Evolutionary conservation across 2,797 vertebrate genomes (phyloP).

Genomic region (Manis javanica): DNA sequence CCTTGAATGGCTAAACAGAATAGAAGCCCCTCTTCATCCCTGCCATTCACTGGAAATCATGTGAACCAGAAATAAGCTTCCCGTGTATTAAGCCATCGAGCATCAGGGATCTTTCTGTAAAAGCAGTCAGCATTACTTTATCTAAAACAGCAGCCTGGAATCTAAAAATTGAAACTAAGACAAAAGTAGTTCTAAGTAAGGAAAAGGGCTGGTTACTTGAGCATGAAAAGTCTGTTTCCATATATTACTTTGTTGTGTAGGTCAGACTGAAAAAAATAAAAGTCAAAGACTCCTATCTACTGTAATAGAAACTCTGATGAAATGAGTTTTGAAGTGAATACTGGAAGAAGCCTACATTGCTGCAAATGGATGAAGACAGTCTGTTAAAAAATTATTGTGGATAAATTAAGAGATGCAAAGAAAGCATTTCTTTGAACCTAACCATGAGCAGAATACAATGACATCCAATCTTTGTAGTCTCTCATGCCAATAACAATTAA

Average conservation of each 20-base stretch:
- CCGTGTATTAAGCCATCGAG: background rate
- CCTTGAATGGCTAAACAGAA: background rate
- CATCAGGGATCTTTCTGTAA: background rate
- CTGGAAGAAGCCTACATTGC: background rate
- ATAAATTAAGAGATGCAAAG: background rate
- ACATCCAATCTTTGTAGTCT: background rate
- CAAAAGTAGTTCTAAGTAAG: slow-evolving; percentile 18
- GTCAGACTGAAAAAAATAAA: background rate
- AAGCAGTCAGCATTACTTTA: background rate
- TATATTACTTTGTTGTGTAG: slow-evolving; percentile 27
- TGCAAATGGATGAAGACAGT: background rate
- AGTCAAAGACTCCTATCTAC: background rate
- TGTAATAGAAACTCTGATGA: background rate
- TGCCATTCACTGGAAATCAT: background rate
- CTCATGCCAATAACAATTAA: background rate
- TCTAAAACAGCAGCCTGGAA: slow-evolving; percentile 20
- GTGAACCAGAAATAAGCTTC: background rate
- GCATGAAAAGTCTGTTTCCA: slow-evolving; percentile 25
- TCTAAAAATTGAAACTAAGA: slow-evolving; percentile 27
- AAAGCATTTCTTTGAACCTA: slow-evolving; percentile 48
- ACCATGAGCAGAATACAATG: background rate
- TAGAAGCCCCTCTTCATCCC: background rate
- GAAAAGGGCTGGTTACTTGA: background rate
- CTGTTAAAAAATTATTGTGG: background rate
- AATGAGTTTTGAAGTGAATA: background rate